These are phyloP conservation scores for Ahaetulla prasina DNA, from an alignment of 2,113 vertebrate species.

Conservation along the genomic window DNA sequence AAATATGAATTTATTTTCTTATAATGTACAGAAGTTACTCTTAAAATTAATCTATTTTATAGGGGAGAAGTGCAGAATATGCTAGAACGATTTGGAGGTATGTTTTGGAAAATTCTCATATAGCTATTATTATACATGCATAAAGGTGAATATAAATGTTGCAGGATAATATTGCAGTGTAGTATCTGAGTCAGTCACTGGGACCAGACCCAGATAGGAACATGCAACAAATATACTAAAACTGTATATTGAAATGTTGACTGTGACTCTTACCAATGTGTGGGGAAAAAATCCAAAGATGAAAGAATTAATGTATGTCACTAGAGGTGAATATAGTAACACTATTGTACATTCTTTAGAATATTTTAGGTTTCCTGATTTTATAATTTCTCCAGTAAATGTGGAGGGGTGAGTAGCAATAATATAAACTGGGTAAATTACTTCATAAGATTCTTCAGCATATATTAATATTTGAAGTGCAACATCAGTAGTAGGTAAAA, in stretches of 20 bases:
- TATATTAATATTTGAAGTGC: background rate
- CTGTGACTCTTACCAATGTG: background rate
- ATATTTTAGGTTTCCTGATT: background rate
- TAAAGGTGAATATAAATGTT: no score
- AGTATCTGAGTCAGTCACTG: no score
- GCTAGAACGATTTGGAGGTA: slow-evolving; percentile 89
- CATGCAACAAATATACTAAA: background rate
- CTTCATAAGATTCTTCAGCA: background rate
- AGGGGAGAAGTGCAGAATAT: slow-evolving; percentile 88
- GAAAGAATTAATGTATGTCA: background rate
- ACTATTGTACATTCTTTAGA: background rate
- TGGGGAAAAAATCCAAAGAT: background rate
- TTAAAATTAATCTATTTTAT: slow-evolving; percentile 42
- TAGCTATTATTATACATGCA: background rate
- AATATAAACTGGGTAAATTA: background rate
- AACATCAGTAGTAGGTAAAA: background rate
- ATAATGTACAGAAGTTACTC: slow-evolving; percentile 25
- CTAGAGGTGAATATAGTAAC: background rate
- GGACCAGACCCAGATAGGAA: no score
- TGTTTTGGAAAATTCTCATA: slow-evolving; percentile 39
- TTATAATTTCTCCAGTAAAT: background rate
- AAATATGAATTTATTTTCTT: background rate
- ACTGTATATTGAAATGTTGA: background rate
- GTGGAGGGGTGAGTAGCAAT: background rate
- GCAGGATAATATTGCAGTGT: no score